Conservation (phyloP, 2,797 vertebrate species). For the Pangasius macronema region DNA sequence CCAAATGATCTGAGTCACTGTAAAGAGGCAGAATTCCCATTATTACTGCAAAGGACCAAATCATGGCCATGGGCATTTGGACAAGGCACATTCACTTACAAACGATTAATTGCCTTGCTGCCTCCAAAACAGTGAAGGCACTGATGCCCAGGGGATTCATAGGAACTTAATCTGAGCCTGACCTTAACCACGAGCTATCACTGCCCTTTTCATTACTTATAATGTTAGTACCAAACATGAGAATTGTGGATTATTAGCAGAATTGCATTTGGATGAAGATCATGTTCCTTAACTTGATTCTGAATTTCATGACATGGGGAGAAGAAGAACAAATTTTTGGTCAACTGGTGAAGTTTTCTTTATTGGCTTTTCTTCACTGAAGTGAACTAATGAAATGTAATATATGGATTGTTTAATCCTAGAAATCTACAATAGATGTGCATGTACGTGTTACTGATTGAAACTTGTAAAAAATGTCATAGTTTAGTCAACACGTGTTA, state of each 20-base stretch:
- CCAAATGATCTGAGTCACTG: background rate
- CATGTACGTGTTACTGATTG: background rate
- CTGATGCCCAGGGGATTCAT: background rate
- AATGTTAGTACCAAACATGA: constrained; percentile 6
- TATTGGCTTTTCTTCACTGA: background rate
- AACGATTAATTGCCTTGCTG: background rate
- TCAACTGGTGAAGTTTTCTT: background rate
- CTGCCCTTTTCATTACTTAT: constrained; percentile 19
- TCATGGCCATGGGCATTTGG: background rate
- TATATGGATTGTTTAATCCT: background rate
- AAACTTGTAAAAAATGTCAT: background rate
- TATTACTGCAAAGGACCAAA: background rate
- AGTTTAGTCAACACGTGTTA: background rate
- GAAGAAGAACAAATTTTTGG: background rate
- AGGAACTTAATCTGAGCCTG: constrained; percentile 5
- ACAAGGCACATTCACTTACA: constrained; percentile 8
- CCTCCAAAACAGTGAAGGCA: constrained; percentile 7
- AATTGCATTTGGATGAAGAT: constrained; percentile 7
- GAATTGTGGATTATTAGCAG: background rate
- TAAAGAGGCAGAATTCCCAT: background rate
- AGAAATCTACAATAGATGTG: background rate
- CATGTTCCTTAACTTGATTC: background rate
- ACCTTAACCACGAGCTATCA: constrained; percentile 30
- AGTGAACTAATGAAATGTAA: background rate
- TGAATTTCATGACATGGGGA: background rate